phyloP scores from a whole-genome alignment of 2,888 invertebrate genomes.

The Euspilapteryx auroguttella region DNA sequence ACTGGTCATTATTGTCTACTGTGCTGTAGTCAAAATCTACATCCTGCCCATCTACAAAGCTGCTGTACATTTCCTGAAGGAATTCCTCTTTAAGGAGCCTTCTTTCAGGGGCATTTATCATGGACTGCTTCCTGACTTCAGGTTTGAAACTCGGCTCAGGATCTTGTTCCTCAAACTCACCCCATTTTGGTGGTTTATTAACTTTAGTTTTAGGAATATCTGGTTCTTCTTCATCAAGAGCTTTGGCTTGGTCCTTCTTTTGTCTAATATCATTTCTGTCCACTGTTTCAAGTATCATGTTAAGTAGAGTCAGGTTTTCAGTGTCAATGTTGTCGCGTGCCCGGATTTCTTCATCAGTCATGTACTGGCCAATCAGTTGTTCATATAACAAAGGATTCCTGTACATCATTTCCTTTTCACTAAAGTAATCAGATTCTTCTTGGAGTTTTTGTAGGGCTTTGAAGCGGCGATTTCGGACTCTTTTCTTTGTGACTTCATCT shows the following conservation, averaged over 20 bases:
- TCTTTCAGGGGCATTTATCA: constrained; percentile 62
- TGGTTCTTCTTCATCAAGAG: constrained; percentile 12
- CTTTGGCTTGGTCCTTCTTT: constrained; percentile 47
- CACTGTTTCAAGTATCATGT: constrained; percentile 78
- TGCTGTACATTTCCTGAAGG: constrained; percentile 79
- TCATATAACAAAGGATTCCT: constrained; percentile 89
- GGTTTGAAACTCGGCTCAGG: constrained; percentile 23
- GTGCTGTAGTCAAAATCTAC: constrained; percentile 78
- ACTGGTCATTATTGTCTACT: constrained; percentile 80
- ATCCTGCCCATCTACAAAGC: constrained; percentile 82
- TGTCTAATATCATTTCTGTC: constrained; percentile 71
- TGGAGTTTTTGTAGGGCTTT: constrained; percentile 77
- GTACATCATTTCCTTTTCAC: constrained; percentile 91
- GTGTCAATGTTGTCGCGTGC: constrained; percentile 63
- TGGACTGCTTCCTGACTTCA: constrained; percentile 23
- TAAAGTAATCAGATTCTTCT: constrained; percentile 76
- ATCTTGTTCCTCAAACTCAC: constrained; percentile 55
- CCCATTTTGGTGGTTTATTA: constrained; percentile 37
- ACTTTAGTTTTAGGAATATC: constrained; percentile 11
- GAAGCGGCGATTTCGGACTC: constrained; percentile 78
- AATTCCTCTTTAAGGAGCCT: constrained; percentile 78
- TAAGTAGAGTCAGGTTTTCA: constrained; percentile 66
- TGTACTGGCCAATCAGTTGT: constrained; percentile 83
- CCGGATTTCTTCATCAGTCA: constrained; percentile 75
- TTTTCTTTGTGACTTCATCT: constrained; percentile 44